Percentiles rank a stretch among this genome's conserved stretches.
Evolutionary conservation across 2,113 vertebrate genomes (phyloP).

Genomic region (Osmerus eperlanus): DNA sequence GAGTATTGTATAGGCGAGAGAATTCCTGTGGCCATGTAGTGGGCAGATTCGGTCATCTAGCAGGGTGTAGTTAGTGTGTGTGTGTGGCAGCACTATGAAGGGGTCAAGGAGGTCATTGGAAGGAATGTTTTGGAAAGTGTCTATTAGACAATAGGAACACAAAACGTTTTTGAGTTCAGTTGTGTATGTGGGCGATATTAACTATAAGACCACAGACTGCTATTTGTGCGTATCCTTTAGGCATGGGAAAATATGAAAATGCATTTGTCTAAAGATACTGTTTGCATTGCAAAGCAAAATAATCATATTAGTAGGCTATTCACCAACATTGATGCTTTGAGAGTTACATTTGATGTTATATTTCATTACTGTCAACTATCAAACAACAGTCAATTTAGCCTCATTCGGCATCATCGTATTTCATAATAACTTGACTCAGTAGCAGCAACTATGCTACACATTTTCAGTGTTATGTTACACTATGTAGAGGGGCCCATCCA

Average conservation of each 20-base stretch:
- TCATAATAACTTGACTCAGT: too few relatives aligned
- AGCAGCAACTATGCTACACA: too few relatives aligned
- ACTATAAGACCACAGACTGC: conserved; percentile 6
- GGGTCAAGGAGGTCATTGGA: neutral
- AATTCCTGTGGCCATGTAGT: too few relatives aligned
- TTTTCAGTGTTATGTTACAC: too few relatives aligned
- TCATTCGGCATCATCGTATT: too few relatives aligned
- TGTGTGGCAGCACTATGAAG: neutral
- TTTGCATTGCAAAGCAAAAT: conserved; percentile 1
- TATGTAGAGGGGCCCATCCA: neutral
- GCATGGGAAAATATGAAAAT: neutral
- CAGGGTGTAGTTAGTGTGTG: neutral
- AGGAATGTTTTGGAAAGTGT: conserved; percentile 49
- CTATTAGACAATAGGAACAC: conserved; percentile 35
- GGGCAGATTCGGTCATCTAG: too few relatives aligned
- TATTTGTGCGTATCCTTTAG: neutral
- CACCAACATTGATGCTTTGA: too few relatives aligned
- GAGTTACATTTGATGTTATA: too few relatives aligned
- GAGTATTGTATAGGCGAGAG: too few relatives aligned
- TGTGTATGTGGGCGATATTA: conserved; percentile 37
- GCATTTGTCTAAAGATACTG: neutral
- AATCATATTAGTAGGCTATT: neutral
- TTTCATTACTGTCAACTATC: too few relatives aligned
- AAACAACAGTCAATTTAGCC: too few relatives aligned
- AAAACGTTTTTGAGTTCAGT: conserved; percentile 27